Conservation (phyloP, 2,113 vertebrate species). For the Notothenia rossii region DNA sequence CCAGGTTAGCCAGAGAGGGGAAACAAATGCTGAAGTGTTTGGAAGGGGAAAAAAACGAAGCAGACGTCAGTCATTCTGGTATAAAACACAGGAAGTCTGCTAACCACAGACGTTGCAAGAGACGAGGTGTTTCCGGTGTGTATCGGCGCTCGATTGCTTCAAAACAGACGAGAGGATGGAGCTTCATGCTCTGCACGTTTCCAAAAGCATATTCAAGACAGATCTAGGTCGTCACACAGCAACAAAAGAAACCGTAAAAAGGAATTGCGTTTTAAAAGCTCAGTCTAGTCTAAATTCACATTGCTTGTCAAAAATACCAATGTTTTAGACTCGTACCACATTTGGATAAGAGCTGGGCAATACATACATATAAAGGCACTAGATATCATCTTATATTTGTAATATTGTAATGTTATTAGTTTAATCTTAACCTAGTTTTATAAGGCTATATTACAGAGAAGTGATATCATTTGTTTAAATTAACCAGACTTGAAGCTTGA, state of each 20-base stretch:
- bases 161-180: conserved; percentile 36
- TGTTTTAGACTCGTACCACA: no score
- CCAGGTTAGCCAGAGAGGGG: background rate
- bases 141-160: background rate
- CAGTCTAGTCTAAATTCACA: no score
- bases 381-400: no score
- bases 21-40: conserved; percentile 3
- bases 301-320: no score
- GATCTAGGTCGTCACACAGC: background rate
- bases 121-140: conserved; percentile 42
- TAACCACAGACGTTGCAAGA: conserved; percentile 60
- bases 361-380: no score
- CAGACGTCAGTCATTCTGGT: conserved; percentile 22
- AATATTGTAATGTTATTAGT: no score
- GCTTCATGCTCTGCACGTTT: conserved; percentile 26
- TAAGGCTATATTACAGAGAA: no score
- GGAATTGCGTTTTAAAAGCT: background rate
- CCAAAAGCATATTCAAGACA: background rate
- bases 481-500: no score
- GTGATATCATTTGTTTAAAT: no score
- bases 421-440: no score
- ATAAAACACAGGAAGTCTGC: conserved; percentile 63
- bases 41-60: background rate
- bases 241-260: background rate
- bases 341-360: no score